Conservation (phyloP, 1,140 invertebrate genomes). For the Lepidostoma basale region DNA sequence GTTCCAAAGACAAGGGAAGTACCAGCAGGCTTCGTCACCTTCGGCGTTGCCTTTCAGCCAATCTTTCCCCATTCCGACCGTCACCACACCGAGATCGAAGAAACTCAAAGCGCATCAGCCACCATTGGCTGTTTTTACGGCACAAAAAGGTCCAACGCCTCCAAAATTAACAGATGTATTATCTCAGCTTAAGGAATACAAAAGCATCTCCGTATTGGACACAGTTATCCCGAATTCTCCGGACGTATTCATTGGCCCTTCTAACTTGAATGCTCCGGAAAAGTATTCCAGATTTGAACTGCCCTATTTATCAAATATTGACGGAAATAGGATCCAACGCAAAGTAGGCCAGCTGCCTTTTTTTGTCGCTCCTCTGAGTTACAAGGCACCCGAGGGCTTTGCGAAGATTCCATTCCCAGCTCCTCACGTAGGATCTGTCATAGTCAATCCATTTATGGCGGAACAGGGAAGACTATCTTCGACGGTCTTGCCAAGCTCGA, state of each 20-base stretch:
- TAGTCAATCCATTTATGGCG: constrained; percentile 63
- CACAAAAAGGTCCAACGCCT: constrained; percentile 58
- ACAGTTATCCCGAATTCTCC: constrained; percentile 70
- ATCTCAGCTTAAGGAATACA: constrained; percentile 68
- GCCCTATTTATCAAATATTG: constrained; percentile 78
- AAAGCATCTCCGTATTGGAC: constrained; percentile 77
- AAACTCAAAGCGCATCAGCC: constrained; percentile 78
- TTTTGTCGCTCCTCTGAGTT: constrained; percentile 83
- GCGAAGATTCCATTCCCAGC: constrained; percentile 83
- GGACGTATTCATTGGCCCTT: constrained; percentile 79
- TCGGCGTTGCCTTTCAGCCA: constrained; percentile 54
- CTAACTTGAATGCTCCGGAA: constrained; percentile 69
- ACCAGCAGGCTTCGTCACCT: constrained; percentile 49
- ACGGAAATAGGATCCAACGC: constrained; percentile 71
- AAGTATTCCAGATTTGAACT: constrained; percentile 81
- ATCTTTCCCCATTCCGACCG: constrained; percentile 55
- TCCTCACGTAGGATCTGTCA: constrained; percentile 83
- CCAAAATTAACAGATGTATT: constrained; percentile 73
- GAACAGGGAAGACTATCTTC: constrained; percentile 22
- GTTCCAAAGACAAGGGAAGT: constrained; percentile 42
- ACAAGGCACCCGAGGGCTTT: constrained; percentile 78
- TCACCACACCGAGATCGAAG: constrained; percentile 60
- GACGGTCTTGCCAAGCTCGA: not conserved
- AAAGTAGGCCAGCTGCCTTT: constrained; percentile 78
- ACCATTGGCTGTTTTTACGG: constrained; percentile 78